Evolutionary conservation across 2,888 invertebrate species (phyloP).

Genomic region (Metalampra italica): DNA sequence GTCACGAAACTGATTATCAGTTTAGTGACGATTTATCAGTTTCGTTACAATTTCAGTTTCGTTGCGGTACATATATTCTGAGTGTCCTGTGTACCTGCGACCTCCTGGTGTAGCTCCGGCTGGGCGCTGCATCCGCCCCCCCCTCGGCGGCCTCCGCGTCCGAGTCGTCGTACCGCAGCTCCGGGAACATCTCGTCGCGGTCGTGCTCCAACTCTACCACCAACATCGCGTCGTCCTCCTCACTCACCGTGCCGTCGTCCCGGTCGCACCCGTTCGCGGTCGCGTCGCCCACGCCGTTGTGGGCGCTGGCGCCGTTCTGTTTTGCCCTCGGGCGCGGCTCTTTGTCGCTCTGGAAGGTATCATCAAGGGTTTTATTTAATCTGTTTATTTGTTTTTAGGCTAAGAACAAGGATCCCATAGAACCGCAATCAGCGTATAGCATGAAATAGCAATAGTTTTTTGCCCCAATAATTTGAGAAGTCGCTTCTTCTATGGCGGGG

Average conservation of each 20-base stretch:
- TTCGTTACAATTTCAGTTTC: too few relatives aligned
- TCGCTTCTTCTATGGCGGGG: too few relatives aligned
- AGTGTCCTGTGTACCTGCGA: constrained; percentile 72
- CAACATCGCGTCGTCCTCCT: constrained; percentile 43
- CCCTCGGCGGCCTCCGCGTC: constrained; percentile 43
- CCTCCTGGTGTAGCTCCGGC: constrained; percentile 60
- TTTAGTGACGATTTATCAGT: too few relatives aligned
- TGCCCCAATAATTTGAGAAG: too few relatives aligned
- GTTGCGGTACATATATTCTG: too few relatives aligned
- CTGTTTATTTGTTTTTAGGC: not conserved
- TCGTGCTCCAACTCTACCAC: constrained; percentile 38
- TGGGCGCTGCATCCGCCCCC: constrained; percentile 41
- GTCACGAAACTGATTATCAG: too few relatives aligned
- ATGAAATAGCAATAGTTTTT: too few relatives aligned
- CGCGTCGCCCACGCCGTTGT: constrained; percentile 37
- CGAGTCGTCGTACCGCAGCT: constrained; percentile 68
- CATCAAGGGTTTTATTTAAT: too few relatives aligned
- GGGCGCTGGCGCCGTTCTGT: constrained; percentile 43
- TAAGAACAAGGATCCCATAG: too few relatives aligned
- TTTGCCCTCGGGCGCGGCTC: constrained; percentile 35
- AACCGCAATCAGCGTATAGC: too few relatives aligned
- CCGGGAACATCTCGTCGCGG: constrained; percentile 65
- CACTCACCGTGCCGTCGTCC: constrained; percentile 50
- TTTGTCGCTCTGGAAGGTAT: constrained; percentile 43
- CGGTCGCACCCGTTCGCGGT: not conserved